phyloP scores from a whole-genome alignment of 2,797 vertebrate genomes.

The Saxicola maurus region DNA sequence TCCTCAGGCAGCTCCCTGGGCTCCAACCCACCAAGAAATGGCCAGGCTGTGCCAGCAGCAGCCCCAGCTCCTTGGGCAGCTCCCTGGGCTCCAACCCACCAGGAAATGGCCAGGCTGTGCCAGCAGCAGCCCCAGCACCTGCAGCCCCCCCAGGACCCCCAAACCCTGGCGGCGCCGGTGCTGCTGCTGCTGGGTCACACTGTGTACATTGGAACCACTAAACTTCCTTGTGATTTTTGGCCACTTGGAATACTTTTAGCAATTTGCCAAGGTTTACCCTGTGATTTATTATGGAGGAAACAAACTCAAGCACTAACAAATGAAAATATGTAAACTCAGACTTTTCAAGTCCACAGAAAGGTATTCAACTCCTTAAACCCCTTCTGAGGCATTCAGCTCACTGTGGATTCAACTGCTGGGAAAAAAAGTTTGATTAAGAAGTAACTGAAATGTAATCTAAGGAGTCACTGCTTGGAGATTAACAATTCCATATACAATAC shows the following conservation, averaged over 20 bases:
- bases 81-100: rapidly evolving
- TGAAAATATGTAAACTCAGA: conserved; percentile 61
- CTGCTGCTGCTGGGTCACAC: not conserved
- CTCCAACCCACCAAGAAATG: rapidly evolving
- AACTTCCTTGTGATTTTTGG: conserved; percentile 56
- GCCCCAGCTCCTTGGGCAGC: not conserved
- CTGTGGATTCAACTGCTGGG: not conserved
- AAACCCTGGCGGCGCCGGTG: not conserved
- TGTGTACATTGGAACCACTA: conserved; percentile 30
- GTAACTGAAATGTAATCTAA: not conserved
- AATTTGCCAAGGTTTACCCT: conserved; percentile 55
- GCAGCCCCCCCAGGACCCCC: too few relatives aligned
- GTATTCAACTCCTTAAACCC: conserved; percentile 22
- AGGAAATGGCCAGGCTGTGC: rapidly evolving
- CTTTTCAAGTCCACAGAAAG: conserved; percentile 53
- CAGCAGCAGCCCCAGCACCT: not conserved
- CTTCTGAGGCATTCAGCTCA: not conserved
- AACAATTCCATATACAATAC: not conserved
- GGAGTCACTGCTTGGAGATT: not conserved
- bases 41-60: not conserved
- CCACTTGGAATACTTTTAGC: conserved; percentile 53
- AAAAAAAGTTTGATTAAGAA: not conserved
- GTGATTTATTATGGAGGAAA: conserved; percentile 64
- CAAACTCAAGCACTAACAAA: conserved; percentile 65
- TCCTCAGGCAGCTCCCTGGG: rapidly evolving